Evolutionary conservation across 2,888 invertebrate species (phyloP).

Genomic region (Encarsia formosa): DNA sequence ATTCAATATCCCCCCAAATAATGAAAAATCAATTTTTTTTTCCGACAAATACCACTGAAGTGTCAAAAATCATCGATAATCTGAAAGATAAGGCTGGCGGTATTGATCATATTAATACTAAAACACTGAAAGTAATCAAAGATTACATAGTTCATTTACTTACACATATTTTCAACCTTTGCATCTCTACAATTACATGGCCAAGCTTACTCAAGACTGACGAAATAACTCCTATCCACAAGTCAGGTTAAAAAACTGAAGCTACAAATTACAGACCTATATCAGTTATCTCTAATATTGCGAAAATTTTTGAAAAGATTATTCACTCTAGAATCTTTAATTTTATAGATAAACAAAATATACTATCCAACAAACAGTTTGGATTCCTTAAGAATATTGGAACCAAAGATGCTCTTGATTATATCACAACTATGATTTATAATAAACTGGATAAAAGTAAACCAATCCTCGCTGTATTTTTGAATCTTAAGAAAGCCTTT

Average conservation of each 20-base stretch:
- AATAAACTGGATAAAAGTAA: not conserved
- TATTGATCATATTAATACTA: not conserved
- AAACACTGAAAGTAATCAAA: not conserved
- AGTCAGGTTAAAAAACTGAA: not conserved
- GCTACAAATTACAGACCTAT: slow-evolving; percentile 1
- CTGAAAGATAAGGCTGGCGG: not conserved
- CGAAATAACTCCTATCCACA: not conserved
- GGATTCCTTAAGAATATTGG: not conserved
- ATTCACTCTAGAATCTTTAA: not conserved
- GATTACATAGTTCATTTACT: not conserved
- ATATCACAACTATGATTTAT: not conserved
- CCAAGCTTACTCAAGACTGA: not conserved
- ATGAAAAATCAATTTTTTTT: not conserved
- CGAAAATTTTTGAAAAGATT: slow-evolving; percentile 5
- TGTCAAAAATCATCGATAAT: not conserved
- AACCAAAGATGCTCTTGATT: not conserved
- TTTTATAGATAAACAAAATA: not conserved
- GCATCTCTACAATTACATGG: not conserved
- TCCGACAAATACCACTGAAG: not conserved
- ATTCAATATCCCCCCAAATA: not conserved
- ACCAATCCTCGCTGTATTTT: too few relatives aligned
- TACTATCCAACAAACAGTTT: not conserved
- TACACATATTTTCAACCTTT: not conserved
- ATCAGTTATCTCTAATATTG: slow-evolving; percentile 2
- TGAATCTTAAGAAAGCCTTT: too few relatives aligned